Conservation (phyloP, 1,140 invertebrate genomes). For the Zelostemma sp. region DNA sequence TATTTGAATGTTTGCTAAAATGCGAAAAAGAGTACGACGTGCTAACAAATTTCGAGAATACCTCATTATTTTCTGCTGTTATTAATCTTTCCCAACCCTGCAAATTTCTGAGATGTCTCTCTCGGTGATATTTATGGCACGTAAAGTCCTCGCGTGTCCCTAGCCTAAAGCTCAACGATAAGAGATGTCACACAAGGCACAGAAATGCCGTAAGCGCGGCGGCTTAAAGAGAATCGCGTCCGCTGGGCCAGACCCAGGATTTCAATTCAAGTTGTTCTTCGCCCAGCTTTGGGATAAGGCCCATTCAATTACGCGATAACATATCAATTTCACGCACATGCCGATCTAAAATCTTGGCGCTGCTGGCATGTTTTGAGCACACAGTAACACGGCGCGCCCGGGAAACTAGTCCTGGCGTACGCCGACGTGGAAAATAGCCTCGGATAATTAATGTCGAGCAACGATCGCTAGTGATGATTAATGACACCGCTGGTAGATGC, state of each 20-base stretch:
- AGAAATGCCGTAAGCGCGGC: background rate
- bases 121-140: too few relatives aligned
- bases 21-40: too few relatives aligned
- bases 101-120: too few relatives aligned
- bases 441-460: slow-evolving; percentile 64
- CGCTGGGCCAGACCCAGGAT: background rate
- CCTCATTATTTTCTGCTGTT: too few relatives aligned
- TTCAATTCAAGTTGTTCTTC: slow-evolving; percentile 33
- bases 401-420: slow-evolving; percentile 45
- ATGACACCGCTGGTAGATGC: slow-evolving; percentile 21
- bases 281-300: slow-evolving; percentile 52
- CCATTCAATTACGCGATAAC: slow-evolving; percentile 62
- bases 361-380: slow-evolving; percentile 45
- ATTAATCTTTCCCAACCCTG: too few relatives aligned
- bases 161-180: too few relatives aligned
- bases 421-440: slow-evolving; percentile 55
- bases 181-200: too few relatives aligned
- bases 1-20: too few relatives aligned
- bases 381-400: slow-evolving; percentile 23
- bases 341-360: slow-evolving; percentile 42
- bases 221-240: background rate
- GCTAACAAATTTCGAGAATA: too few relatives aligned
- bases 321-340: slow-evolving; percentile 63
- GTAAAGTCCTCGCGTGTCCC: too few relatives aligned
- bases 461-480: slow-evolving; percentile 41